Evolutionary conservation across 2,888 invertebrate genomes (phyloP).

Genomic region (Eilema griseolum): DNA sequence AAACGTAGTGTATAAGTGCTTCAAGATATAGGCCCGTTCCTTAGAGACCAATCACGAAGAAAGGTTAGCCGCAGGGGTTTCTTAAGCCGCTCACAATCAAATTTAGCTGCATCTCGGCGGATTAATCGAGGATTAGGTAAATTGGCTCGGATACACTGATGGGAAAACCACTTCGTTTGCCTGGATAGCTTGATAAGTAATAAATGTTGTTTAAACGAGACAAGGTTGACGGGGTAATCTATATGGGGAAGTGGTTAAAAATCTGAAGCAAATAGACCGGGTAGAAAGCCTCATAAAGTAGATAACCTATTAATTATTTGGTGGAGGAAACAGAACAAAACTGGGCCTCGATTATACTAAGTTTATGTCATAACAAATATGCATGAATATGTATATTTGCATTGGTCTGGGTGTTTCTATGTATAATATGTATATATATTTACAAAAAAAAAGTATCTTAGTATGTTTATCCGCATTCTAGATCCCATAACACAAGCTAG

Average conservation of each 20-base stretch:
- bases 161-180: constrained; percentile 55
- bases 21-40: constrained; percentile 53
- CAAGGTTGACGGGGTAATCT: background rate
- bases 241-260: no score
- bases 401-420: no score
- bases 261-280: no score
- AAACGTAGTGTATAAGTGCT: constrained; percentile 41
- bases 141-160: constrained; percentile 63
- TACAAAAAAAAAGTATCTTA: no score
- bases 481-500: no score
- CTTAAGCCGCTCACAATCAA: constrained; percentile 68
- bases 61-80: constrained; percentile 64
- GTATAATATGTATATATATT: no score
- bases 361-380: no score
- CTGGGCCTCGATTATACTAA: no score
- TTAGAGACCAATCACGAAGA: constrained; percentile 64
- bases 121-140: constrained; percentile 69
- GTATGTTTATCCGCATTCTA: no score
- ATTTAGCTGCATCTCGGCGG: constrained; percentile 67
- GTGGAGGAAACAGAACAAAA: no score
- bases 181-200: constrained; percentile 47
- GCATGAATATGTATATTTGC: no score
- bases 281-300: no score
- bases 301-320: background rate
- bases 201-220: constrained; percentile 22